A percentile compares a stretch with the other conserved stretches of the same genome.
phyloP scores from a whole-genome alignment of 2,113 vertebrate genomes.

The Microcebus jonahi region DNA sequence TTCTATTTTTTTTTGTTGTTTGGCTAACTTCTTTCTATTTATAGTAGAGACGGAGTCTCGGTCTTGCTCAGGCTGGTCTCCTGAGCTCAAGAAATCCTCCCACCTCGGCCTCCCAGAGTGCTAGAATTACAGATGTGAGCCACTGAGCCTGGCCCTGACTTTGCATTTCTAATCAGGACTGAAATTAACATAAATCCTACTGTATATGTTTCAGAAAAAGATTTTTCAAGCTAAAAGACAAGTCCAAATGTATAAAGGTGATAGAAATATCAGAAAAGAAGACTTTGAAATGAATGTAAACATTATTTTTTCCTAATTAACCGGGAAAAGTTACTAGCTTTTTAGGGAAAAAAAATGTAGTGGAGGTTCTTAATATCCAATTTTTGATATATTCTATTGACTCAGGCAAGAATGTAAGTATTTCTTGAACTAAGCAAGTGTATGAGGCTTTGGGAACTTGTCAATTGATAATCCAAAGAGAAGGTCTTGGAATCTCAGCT shows the following conservation, averaged over 20 bases:
- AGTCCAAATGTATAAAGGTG: slow-evolving; percentile 21
- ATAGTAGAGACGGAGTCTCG: too few species aligned
- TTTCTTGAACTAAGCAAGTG: not conserved
- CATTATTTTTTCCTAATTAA: not conserved
- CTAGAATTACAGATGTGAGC: too few species aligned
- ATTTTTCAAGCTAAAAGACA: not conserved
- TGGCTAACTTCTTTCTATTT: too few species aligned
- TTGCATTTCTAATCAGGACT: not conserved
- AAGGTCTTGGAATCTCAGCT: not conserved
- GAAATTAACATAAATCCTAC: not conserved
- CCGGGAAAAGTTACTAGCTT: not conserved
- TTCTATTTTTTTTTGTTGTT: too few species aligned
- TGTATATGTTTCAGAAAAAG: not conserved
- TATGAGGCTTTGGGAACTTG: not conserved
- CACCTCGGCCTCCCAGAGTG: too few species aligned
- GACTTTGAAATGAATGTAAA: not conserved
- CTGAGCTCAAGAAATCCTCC: too few species aligned
- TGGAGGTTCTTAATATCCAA: not conserved
- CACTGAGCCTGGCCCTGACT: not conserved
- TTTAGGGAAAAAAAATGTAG: not conserved
- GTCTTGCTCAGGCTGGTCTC: too few species aligned
- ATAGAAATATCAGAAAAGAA: slow-evolving; percentile 32
- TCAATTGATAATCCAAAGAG: not conserved
- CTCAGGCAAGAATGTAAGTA: not conserved
- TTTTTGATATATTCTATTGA: not conserved